phyloP scores from a whole-genome alignment of 92 coral and sea anemone genomes.

The Pocillopora meandrina region DNA sequence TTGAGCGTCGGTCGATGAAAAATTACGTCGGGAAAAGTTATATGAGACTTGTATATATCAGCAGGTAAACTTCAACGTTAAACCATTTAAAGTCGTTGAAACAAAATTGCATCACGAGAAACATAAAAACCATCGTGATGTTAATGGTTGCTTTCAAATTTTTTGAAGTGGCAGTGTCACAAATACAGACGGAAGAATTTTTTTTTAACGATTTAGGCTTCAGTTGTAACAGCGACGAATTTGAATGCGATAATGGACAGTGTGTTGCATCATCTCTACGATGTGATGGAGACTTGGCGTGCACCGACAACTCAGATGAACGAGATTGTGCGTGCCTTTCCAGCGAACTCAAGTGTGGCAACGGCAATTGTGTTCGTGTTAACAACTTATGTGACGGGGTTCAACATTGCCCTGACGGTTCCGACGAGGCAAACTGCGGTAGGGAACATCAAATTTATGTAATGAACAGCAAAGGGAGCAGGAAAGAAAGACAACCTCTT shows the following conservation, averaged over 20 bases:
- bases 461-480: no score
- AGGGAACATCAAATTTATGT: conserved; percentile 1
- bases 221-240: conserved; percentile 56
- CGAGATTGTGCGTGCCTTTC: conserved; percentile 63
- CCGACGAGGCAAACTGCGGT: conserved; percentile 82
- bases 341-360: conserved; percentile 57
- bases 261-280: conserved; percentile 58
- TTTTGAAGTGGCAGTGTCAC: background rate
- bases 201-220: conserved; percentile 32
- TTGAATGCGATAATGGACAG: conserved; percentile 67
- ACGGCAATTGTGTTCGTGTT: conserved; percentile 57
- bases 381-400: conserved; percentile 57
- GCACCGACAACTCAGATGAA: conserved; percentile 78
- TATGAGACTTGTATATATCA: no score
- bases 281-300: conserved; percentile 73
- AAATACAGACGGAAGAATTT: background rate
- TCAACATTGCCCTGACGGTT: conserved; percentile 65
- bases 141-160: no score
- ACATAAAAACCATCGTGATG: no score
- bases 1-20: no score
- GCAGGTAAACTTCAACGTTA: no score
- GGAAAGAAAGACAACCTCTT: no score
- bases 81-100: no score
- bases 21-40: no score
- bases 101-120: no score